These are phyloP conservation scores for Caenorhabditis tropicalis DNA, from an alignment of 1,140 invertebrate genomes.

Conservation along the genomic window DNA sequence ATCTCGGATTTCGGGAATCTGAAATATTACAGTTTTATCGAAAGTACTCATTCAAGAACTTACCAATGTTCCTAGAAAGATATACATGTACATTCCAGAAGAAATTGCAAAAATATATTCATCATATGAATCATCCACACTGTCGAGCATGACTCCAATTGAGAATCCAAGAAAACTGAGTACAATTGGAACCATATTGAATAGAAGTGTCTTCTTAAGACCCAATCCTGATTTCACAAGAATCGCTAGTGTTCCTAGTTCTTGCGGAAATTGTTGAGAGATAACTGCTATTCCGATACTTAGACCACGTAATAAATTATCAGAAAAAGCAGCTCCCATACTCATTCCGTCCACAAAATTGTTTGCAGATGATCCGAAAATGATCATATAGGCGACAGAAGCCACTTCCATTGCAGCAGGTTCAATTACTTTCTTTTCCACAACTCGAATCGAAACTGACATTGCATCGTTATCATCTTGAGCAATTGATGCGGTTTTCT, in stretches of 20 bases:
- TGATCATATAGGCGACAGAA: conserved; percentile 59
- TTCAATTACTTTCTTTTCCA: conserved; percentile 65
- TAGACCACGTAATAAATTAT: conserved; percentile 77
- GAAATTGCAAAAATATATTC: conserved; percentile 67
- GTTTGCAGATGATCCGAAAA: conserved; percentile 58
- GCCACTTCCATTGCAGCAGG: conserved; percentile 62
- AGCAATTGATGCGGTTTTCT: neutral
- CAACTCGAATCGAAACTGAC: conserved; percentile 57
- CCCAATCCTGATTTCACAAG: conserved; percentile 64
- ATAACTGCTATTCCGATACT: conserved; percentile 79
- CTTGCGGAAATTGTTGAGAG: conserved; percentile 80
- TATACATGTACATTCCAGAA: conserved; percentile 69
- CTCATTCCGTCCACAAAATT: conserved; percentile 78
- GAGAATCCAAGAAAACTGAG: conserved; percentile 57
- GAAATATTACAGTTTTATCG: conserved; percentile 43
- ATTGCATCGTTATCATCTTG: conserved; percentile 53
- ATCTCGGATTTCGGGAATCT: conserved; percentile 69
- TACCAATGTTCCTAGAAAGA: conserved; percentile 66
- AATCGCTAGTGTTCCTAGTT: conserved; percentile 74
- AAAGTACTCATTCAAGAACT: too few species aligned
- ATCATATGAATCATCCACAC: conserved; percentile 64
- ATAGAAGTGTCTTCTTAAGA: conserved; percentile 61
- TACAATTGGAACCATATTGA: conserved; percentile 65
- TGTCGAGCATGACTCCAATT: conserved; percentile 65
- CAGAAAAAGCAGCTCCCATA: conserved; percentile 77